phyloP scores from a whole-genome alignment of 2,888 invertebrate genomes.

The Temnothorax unifasciatus region DNA sequence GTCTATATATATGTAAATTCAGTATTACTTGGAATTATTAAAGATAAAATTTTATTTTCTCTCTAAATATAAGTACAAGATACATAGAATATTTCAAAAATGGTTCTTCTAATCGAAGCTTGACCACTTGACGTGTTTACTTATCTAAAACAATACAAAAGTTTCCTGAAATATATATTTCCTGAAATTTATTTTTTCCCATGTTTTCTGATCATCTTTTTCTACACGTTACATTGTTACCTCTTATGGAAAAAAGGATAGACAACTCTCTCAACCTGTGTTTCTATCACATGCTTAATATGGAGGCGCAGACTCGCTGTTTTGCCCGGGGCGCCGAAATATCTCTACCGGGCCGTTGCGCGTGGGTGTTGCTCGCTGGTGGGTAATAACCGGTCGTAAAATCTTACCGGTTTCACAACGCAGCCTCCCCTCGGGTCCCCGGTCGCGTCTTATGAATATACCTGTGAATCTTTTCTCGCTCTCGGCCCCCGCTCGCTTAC shows the following conservation, averaged over 20 bases:
- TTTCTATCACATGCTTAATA: slow-evolving; percentile 35
- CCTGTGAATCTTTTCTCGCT: slow-evolving; percentile 51
- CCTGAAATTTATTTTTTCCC: neutral
- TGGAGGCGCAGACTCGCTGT: slow-evolving; percentile 26
- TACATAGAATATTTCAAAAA: neutral
- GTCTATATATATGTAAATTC: neutral
- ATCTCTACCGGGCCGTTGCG: slow-evolving; percentile 48
- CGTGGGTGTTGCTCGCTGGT: slow-evolving; percentile 67
- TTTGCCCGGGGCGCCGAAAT: slow-evolving; percentile 50
- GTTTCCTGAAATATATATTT: too few species aligned
- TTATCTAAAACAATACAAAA: neutral
- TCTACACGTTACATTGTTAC: neutral
- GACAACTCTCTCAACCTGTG: slow-evolving; percentile 14
- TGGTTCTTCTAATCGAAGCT: neutral
- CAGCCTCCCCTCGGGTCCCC: slow-evolving; percentile 52
- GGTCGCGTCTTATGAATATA: slow-evolving; percentile 43
- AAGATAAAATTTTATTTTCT: neutral
- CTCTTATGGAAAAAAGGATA: neutral
- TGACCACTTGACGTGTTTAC: neutral
- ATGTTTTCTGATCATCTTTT: neutral
- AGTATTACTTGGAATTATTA: neutral
- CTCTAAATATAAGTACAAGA: neutral
- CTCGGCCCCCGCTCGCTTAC: neutral
- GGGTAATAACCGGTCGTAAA: slow-evolving; percentile 74
- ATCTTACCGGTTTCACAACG: slow-evolving; percentile 71